Base-by-base conservation (phyloP, 2,797 vertebrate species). In the Falco columbarius region DNA sequence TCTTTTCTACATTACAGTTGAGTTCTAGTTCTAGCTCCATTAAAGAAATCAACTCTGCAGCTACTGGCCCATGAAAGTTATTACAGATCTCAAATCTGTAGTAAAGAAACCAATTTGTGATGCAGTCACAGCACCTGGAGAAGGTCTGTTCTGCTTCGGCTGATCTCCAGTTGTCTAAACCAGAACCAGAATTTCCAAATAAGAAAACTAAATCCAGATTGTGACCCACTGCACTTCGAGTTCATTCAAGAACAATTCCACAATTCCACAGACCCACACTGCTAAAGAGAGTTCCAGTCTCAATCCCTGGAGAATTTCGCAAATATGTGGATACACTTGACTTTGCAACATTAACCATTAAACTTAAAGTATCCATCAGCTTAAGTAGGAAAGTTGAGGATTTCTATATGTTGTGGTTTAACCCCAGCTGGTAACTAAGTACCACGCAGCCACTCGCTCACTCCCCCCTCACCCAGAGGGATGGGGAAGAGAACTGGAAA, bases 61-160 rank as follows among this genome's bases (percentile, higher is more conserved):
- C 81, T 94, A 91, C 32, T 59, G 92, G 89, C 44, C 81, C 85
- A 46, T 86, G 87, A 86, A 95, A 94, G 61, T 90, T 95, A 88
- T 66, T 92, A 92, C 61, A 89, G 51, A 81, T 93, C 80, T 77
- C 86, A 59, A 27, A 96, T 88, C 83, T 65, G 66, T 62, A 92
- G 90, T 88, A 66, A 76, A 76, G 62, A 93, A 84, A 75, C 49
- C 61, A 72, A 72, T 65, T 66, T 92, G 71, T 2, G 51, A 84
- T 77, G 85, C n/a, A 40, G 20, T 93, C 73, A 46, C 3, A 11
- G 70, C 32, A 55, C 68, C 42, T 52, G 40, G 52, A 86, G 56
- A 71, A 92, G 27, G 36, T 56, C 75, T 75, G 13, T 42, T 89
- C 32, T 81, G 30, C 51, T 63, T 81, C 70, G 62, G 21, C 38